These are phyloP conservation scores for Phrynocephalus guinanensis DNA, from an alignment of 2,797 vertebrate genomes.

Conservation along the genomic window DNA sequence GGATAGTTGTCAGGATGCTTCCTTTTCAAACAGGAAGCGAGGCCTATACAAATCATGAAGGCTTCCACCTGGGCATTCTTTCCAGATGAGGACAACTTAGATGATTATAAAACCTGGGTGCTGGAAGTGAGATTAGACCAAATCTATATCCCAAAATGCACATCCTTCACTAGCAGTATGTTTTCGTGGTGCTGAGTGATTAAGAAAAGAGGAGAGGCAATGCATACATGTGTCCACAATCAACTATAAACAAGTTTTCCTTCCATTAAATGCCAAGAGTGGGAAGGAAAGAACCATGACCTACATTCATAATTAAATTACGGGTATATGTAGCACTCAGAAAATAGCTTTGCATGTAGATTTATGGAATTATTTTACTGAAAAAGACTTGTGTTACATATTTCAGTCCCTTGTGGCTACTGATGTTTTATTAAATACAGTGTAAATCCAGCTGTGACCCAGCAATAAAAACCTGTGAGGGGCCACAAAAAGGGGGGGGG, in stretches of 20 bases:
- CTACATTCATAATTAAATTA: constrained; percentile 74
- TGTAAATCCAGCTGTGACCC: constrained; percentile 79
- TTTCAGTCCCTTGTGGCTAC: constrained; percentile 80
- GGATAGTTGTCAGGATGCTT: too few species aligned
- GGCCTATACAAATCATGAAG: too few species aligned
- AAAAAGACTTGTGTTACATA: constrained; percentile 81
- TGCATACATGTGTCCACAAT: constrained; percentile 56
- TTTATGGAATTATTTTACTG: constrained; percentile 84
- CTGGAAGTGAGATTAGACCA: too few species aligned
- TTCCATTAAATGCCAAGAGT: constrained; percentile 55
- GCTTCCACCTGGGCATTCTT: too few species aligned
- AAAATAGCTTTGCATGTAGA: constrained; percentile 76
- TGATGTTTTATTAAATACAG: constrained; percentile 84
- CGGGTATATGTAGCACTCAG: constrained; percentile 52
- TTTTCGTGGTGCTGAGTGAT: too few species aligned
- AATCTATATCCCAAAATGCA: too few species aligned
- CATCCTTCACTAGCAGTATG: too few species aligned
- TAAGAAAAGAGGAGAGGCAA: constrained; percentile 2
- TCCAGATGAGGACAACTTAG: too few species aligned
- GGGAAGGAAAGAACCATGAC: constrained; percentile 41
- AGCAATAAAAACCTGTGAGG: constrained; percentile 78
- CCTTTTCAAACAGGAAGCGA: too few species aligned
- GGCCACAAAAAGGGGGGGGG: constrained; percentile 41
- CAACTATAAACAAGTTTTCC: constrained; percentile 59
- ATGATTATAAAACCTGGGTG: too few species aligned